Conservation (phyloP, 2,888 invertebrate species). For the Scotopteryx bipunctaria region DNA sequence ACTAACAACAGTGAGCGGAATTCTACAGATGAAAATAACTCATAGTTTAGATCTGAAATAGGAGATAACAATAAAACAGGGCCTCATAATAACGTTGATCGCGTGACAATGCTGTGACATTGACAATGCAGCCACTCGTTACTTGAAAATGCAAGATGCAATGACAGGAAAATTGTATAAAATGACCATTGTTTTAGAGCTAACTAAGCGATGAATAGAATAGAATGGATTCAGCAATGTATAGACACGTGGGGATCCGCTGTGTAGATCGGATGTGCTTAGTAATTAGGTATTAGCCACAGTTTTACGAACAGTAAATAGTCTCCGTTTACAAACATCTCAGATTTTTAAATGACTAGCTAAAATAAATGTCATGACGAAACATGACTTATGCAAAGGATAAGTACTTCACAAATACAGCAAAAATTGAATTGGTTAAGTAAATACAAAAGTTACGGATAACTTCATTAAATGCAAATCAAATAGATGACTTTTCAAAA, state of each 20-base stretch:
- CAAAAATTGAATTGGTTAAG: not conserved
- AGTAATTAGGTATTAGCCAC: too few relatives aligned
- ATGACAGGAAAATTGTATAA: conserved; percentile 43
- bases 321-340: too few relatives aligned
- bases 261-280: not conserved
- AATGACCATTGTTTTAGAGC: conserved; percentile 34
- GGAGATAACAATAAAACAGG: conserved; percentile 17
- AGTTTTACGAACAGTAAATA: too few relatives aligned
- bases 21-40: not conserved
- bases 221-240: conserved; percentile 10
- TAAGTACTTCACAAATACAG: not conserved
- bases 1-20: too few relatives aligned
- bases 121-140: conserved; percentile 61
- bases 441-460: not conserved
- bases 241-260: not conserved
- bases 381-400: not conserved
- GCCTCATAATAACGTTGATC: conserved; percentile 34
- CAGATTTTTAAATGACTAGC: too few relatives aligned
- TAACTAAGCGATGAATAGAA: conserved; percentile 11
- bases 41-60: conserved; percentile 11
- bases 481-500: too few relatives aligned
- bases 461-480: too few relatives aligned
- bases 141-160: conserved; percentile 50
- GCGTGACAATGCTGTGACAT: conserved; percentile 66
- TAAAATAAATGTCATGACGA: too few relatives aligned